Evolutionary conservation across 2,888 invertebrate genomes (phyloP), one percentile per base, ranked within the genome.

Genomic region (Tetanocera ferruginea): DNA sequence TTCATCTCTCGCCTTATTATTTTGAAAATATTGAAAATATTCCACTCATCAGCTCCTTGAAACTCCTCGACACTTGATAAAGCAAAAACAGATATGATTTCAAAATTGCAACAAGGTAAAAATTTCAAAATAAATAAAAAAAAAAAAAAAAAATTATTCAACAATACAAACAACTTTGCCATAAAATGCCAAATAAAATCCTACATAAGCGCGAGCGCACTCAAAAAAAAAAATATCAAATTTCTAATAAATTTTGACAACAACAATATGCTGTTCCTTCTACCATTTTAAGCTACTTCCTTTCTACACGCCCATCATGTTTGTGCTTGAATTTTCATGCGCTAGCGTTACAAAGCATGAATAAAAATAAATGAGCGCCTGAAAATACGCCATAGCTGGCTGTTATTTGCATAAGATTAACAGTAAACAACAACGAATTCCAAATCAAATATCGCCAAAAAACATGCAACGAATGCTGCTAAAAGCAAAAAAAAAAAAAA

Each of bases 391-490:
- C 49, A 28, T 17, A 28, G 17, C 49, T 11, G 25, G 43, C 25
- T 28, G 25, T 73, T 71, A 71, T 73, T 73, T 73, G 62, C 73
- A 73, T 73, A 73, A 62, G 73, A 73, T 73, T 73, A 73, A 52
- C 49, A 70, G 51, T 60, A 49, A 43, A 74, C 64, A 74, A 51
- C 74, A 66, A 51, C 74, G 52, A 74, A 74, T 51, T 49, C 31
- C 19, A 74, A 66, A 74, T 74, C 66, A 74, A 64, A 66, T 51
- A 52, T 52, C 66, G 64, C 74, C 74, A 74, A 74, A 74, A 74
- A 74, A 31, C 52, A 51, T 74, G 74, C 74, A 66, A 74, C 66
- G 66, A 72, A 43, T 25, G 11, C 1, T 69, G 25, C 49, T 2
- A 17, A 34, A 43, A 5, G 14, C 55, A 57, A 23, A 66, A 75